phyloP scores from a whole-genome alignment of 2,113 vertebrate genomes.

The Leuciscus idus region DNA sequence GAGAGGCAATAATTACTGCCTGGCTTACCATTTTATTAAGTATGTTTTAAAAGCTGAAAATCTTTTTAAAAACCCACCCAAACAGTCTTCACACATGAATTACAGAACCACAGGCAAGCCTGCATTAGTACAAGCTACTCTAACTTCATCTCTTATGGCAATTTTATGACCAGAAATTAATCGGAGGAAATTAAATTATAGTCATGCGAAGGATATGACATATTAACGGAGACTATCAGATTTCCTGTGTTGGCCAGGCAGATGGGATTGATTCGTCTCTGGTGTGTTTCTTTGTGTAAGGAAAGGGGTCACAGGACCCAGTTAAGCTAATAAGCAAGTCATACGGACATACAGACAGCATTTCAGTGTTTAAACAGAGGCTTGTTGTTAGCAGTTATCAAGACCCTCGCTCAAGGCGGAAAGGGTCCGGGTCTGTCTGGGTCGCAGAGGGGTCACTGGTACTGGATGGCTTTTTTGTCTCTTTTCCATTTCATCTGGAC shows the following conservation, averaged over 20 bases:
- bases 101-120: not conserved
- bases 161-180: conserved; percentile 55
- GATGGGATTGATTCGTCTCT: conserved; percentile 49
- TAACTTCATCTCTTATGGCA: not conserved
- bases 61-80: conserved; percentile 16
- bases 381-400: conserved; percentile 52
- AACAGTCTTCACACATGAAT: not conserved
- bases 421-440: not conserved
- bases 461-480: conserved; percentile 33
- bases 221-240: conserved; percentile 50
- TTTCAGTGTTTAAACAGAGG: conserved; percentile 50
- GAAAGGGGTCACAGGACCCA: conserved; percentile 53
- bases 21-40: not conserved
- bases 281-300: conserved; percentile 32
- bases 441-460: conserved; percentile 7
- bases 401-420: conserved; percentile 18
- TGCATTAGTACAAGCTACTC: not conserved
- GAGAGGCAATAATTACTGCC: conserved; percentile 40
- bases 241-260: conserved; percentile 60
- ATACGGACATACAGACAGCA: conserved; percentile 47
- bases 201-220: conserved; percentile 55
- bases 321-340: conserved; percentile 66
- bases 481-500: not conserved
- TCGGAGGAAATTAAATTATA: conserved; percentile 64
- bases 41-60: conserved; percentile 6